A percentile compares a stretch with the other conserved stretches of the same genome.
Conservation (phyloP, 2,888 invertebrate genomes). For the Pogonocherus hispidulus region DNA sequence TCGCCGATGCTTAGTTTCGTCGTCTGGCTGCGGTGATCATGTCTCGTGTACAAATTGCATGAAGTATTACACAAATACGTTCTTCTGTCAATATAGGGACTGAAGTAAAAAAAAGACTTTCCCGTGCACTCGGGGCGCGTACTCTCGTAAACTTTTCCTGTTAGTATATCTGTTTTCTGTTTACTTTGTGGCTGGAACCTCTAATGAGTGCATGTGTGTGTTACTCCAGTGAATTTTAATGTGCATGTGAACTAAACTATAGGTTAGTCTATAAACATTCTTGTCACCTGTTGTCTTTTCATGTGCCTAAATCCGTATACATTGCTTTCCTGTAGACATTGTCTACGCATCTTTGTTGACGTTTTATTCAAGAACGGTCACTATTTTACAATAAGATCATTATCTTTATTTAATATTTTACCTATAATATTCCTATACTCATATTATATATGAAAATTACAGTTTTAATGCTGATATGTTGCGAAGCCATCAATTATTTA, state of each 20-base stretch:
- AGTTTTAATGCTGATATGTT: no score
- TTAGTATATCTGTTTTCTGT: constrained; percentile 18
- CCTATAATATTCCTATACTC: no score
- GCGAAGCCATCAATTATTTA: no score
- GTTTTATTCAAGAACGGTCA: not conserved
- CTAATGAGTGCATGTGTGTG: constrained; percentile 39
- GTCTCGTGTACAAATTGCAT: constrained; percentile 23
- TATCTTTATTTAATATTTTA: no score
- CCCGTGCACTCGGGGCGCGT: constrained; percentile 5
- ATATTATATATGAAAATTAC: no score
- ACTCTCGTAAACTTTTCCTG: constrained; percentile 15
- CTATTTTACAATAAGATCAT: no score
- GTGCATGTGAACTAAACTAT: constrained; percentile 52
- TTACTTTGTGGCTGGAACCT: constrained; percentile 22
- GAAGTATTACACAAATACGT: constrained; percentile 23
- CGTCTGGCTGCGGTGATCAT: constrained; percentile 26
- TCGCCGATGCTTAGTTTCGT: constrained; percentile 31
- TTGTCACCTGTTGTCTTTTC: constrained; percentile 50
- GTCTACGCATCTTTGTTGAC: not conserved
- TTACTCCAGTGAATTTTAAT: constrained; percentile 32
- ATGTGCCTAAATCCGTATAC: constrained; percentile 24
- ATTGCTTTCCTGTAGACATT: not conserved
- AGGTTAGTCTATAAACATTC: constrained; percentile 52
- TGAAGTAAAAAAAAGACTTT: constrained; percentile 14
- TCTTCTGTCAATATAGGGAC: constrained; percentile 27